phyloP scores from a whole-genome alignment of 2,113 vertebrate species.

The Pituophis catenifer region DNA sequence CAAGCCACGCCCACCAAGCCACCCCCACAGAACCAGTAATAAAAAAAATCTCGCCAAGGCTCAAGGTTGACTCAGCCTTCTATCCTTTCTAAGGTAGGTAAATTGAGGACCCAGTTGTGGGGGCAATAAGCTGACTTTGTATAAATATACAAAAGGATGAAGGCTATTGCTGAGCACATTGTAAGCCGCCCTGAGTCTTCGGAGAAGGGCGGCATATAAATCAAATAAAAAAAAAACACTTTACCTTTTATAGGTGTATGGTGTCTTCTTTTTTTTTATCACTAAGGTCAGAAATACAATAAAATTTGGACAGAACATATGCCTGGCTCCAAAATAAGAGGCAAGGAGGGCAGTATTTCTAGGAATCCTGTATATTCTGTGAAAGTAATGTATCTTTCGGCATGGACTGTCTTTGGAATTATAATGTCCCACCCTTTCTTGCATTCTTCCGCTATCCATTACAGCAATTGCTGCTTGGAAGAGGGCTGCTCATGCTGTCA shows the following conservation, averaged over 20 bases:
- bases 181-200: no score
- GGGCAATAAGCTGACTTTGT: no score
- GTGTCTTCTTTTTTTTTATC: neutral
- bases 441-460: neutral
- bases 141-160: no score
- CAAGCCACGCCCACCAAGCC: no score
- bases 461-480: neutral
- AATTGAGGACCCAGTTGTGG: no score
- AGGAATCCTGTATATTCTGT: neutral
- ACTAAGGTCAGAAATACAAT: neutral
- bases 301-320: neutral
- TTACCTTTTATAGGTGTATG: neutral
- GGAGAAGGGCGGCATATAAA: no score
- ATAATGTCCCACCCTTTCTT: neutral
- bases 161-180: no score
- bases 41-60: no score
- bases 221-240: neutral
- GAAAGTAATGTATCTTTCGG: neutral
- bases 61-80: no score
- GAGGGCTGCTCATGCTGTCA: neutral
- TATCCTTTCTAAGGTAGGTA: no score
- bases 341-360: no score
- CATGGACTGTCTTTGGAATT: neutral
- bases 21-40: no score
- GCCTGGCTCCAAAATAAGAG: neutral